phyloP scores from a whole-genome alignment of 2,888 invertebrate genomes.

The Dryococelus australis region DNA sequence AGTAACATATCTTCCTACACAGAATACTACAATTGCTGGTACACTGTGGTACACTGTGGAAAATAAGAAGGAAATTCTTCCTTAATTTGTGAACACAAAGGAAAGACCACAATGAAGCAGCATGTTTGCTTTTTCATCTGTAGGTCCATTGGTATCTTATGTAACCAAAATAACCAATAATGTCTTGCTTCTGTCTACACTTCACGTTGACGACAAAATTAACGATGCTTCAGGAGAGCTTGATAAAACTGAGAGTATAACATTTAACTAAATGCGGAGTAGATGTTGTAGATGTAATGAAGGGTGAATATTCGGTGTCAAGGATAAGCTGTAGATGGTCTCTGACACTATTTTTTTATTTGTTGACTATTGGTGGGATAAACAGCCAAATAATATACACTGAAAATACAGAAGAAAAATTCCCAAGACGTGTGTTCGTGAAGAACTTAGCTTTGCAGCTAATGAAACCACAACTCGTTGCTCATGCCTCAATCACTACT shows the following conservation, averaged over 20 bases:
- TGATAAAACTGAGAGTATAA: neutral
- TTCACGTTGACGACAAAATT: neutral
- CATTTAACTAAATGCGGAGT: neutral
- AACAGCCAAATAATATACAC: neutral
- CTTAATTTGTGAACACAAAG: neutral
- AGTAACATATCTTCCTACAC: neutral
- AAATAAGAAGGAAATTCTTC: neutral
- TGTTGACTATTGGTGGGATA: neutral
- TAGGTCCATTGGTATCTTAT: neutral
- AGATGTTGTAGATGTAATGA: neutral
- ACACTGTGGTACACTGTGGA: neutral
- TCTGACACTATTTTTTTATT: neutral
- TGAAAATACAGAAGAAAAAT: neutral
- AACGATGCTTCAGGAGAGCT: neutral
- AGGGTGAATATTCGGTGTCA: neutral
- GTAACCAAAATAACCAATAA: neutral
- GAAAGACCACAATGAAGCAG: neutral
- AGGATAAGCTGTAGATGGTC: neutral
- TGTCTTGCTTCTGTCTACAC: neutral
- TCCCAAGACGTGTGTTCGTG: neutral
- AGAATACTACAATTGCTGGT: neutral
- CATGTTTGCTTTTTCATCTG: conserved; percentile 3
- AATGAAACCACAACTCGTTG: neutral
- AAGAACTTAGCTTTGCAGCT: conserved; percentile 1
- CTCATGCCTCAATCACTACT: neutral